Base-by-base conservation (phyloP, 2,113 vertebrate genomes). In the Urocitellus parryii region DNA sequence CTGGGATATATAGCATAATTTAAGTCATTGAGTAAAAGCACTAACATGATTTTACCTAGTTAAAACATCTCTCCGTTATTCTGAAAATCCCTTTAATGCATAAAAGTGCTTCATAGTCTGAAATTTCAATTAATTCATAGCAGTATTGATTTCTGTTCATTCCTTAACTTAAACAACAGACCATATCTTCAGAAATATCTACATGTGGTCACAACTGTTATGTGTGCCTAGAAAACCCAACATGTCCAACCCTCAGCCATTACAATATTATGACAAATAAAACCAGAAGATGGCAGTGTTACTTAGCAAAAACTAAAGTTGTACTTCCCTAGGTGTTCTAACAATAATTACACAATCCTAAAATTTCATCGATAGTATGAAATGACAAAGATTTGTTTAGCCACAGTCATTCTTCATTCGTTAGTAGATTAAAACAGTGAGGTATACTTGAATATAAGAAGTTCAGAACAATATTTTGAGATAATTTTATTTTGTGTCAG, bases 371-470 rank as follows among this genome's bases (percentile, higher is more conserved):
- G 91, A 80, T 76, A 97, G 91, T 91, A 96, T 94, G 95, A 98
- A 78, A 95, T 98, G 98, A 98, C 97, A 98, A 98, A 98, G 97
- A 98, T 96, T 98, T 98, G 95, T 96, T 98, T 98, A 98, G 86
- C 92, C 91, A 98, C 95, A 98, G 98, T 99, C 98, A 98, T 96
- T 98, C 98, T 98, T 98, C 98, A 98, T 99, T 98, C 98, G 96
- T 94, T 91, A 67, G 77, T 97, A 98, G 94, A 98, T 98, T 98
- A 98, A 97, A 97, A 97, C 97, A 86, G 90, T 98, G 98, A 98
- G 95, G 96, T 98, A 92, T 92, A 96, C 89, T 97, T 98, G 98
- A 98, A 97, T 98, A 72, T 93, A 95, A 98, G 81, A 97, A 97
- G 86, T 94, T 90, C 83, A 94, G 95, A 76, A 98, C 96, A 98